A percentile compares a stretch with the other conserved stretches of the same genome.
These are phyloP conservation scores for Rhogogaster chlorosoma DNA, from an alignment of 2,888 invertebrate genomes.

Conservation along the genomic window DNA sequence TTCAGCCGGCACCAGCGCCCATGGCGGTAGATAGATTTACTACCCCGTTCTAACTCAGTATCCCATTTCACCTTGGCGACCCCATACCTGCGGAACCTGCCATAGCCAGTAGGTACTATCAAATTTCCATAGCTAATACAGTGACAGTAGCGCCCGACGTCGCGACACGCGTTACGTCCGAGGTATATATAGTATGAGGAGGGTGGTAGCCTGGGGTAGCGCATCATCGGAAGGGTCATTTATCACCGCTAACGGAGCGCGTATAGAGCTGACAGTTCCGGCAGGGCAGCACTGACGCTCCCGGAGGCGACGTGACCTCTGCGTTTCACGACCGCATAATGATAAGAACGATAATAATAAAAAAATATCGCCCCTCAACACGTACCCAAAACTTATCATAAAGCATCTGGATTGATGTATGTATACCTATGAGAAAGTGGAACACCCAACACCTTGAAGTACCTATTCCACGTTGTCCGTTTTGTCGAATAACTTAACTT, in stretches of 20 bases:
- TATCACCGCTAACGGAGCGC: constrained; percentile 43
- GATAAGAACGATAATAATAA: neutral
- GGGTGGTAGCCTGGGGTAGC: neutral
- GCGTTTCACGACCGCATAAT: neutral
- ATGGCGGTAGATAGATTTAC: too few species aligned
- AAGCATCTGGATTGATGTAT: neutral
- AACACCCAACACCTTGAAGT: neutral
- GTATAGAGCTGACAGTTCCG: constrained; percentile 31
- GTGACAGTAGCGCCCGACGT: neutral
- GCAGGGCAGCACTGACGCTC: neutral
- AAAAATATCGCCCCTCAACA: neutral
- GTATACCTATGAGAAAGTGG: neutral
- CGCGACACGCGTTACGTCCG: neutral
- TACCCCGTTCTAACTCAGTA: too few species aligned
- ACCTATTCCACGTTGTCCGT: neutral
- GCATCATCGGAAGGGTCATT: constrained; percentile 25
- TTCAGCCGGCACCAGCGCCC: too few species aligned
- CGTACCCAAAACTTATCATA: neutral
- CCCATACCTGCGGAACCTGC: neutral
- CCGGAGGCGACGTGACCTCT: neutral
- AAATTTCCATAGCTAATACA: constrained; percentile 13
- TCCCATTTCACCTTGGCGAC: too few species aligned
- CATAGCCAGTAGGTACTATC: neutral
- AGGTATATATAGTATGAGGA: neutral
- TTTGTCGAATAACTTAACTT: neutral